Conservation (phyloP, 1,140 invertebrate species). For the Euwallacea fornicatus region DNA sequence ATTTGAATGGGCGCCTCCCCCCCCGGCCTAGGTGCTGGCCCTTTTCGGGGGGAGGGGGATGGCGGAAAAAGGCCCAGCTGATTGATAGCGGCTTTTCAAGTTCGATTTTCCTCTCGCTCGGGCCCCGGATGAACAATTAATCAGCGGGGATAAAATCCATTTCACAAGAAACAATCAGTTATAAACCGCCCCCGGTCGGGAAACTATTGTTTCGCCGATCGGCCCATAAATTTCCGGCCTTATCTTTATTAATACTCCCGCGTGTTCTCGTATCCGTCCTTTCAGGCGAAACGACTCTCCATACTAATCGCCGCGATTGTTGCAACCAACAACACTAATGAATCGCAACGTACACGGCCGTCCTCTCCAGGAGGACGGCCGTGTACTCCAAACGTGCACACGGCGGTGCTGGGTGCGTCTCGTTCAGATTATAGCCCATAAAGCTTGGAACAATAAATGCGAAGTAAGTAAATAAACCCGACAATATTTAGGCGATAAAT, state of each 20-base stretch:
- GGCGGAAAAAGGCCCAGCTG: too few species aligned
- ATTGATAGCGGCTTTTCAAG: too few species aligned
- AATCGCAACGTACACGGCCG: too few species aligned
- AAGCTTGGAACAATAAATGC: neutral
- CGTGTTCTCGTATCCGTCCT: neutral
- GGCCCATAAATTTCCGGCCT: conserved; percentile 8
- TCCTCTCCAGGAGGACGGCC: too few species aligned
- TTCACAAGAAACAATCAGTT: conserved; percentile 15
- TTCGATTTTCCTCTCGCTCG: neutral
- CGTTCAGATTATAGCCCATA: neutral
- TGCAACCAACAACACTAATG: too few species aligned
- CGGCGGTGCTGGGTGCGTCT: too few species aligned
- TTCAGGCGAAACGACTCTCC: neutral
- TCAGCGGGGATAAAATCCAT: conserved; percentile 10
- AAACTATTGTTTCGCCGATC: conserved; percentile 12
- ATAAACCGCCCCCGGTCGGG: conserved; percentile 5
- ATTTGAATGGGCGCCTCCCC: too few species aligned
- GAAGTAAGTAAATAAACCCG: conserved; percentile 1
- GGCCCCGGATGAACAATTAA: conserved; percentile 9
- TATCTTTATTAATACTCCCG: conserved; percentile 11
- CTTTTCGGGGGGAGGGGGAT: too few species aligned
- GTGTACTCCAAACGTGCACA: too few species aligned
- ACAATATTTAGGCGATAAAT: neutral
- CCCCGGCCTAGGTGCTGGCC: too few species aligned
- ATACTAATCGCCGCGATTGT: neutral